Base-by-base conservation (phyloP, 2,888 invertebrate species). In the Phyllotreta cruciferae region DNA sequence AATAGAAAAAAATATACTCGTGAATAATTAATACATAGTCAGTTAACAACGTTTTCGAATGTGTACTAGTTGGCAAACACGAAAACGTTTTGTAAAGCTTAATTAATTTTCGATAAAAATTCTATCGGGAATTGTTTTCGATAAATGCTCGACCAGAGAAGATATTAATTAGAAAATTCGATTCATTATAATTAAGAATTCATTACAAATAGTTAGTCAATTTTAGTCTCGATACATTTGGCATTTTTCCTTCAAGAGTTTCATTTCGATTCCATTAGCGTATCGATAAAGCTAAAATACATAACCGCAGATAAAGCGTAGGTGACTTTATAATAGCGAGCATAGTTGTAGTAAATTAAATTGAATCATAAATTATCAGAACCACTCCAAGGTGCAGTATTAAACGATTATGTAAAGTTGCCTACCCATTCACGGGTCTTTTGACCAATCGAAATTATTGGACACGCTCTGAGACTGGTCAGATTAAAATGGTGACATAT, bases 261-360 rank as follows among this genome's bases (percentile, higher is more conserved):
- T 24, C 24, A 24, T 24, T 24, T 24, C 24, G 24, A 24, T 24
- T 24, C 24, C 24, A 24, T 24, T 24, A 24, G 24, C 24, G 24
- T 24, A 24, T 24, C 24, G 24, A 24, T 24, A 24, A 24, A 24
- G 41, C 41, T 41, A 58, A 64, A 61, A 58, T 57, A 45, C 60
- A 66, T 66, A 64, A 64, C 64, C 63, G 62, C 39, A 10, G 38
- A 14, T 50, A 38, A 47, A 50, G 65, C 63, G 67, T 67, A 62
- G 67, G 67, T 66, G 67, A 56, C 52, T 42, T 38, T 53, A 58
- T 66, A 64, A 61, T 57, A 57, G 49, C 57, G 57, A 58, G 39
- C 56, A 65, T 61, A 52, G 63, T 63, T 35, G 61, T 35, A 37
- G 58, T 53, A 53, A 58, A 58, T 57, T 61, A 60, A 67, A 67